phyloP scores from a whole-genome alignment of 64 coral and sea anemone genomes.

The Montipora capricornis region DNA sequence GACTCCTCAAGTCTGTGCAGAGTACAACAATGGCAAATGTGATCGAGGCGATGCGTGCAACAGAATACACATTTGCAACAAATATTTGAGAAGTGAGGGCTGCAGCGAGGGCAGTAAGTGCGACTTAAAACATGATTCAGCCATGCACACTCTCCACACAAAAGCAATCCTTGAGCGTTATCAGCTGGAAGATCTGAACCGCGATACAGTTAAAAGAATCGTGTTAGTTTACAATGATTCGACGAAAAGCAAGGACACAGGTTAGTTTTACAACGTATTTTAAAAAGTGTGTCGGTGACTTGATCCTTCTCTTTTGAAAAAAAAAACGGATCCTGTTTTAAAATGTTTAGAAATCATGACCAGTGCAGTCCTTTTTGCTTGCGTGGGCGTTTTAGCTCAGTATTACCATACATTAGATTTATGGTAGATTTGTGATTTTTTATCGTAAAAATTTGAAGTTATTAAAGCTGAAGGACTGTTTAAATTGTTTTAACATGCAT shows the following conservation, averaged over 20 bases:
- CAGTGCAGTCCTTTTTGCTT: too few species aligned
- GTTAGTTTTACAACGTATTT: not conserved
- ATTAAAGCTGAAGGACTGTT: too few species aligned
- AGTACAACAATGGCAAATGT: conserved; percentile 64
- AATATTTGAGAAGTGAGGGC: conserved; percentile 6
- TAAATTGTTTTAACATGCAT: too few species aligned
- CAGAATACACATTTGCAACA: conserved; percentile 52
- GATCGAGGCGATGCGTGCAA: conserved; percentile 15
- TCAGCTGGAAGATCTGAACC: not conserved
- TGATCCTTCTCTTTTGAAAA: too few species aligned
- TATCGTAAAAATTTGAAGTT: too few species aligned
- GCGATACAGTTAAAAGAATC: not conserved
- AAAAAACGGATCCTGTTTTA: too few species aligned
- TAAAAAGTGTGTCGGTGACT: not conserved
- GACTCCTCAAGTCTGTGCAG: conserved; percentile 57
- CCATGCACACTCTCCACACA: conserved; percentile 3
- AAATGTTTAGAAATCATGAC: too few species aligned
- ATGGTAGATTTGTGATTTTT: too few species aligned
- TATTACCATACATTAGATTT: too few species aligned
- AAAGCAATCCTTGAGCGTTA: not conserved
- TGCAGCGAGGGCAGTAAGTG: not conserved
- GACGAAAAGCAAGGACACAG: not conserved
- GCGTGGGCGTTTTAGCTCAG: too few species aligned
- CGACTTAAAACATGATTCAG: conserved; percentile 19
- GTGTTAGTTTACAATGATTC: conserved; percentile 22